Evolutionary conservation across 1,140 invertebrate species (phyloP), one percentile per base, ranked within the genome.

Genomic region (Ruditapes philippinarum): DNA sequence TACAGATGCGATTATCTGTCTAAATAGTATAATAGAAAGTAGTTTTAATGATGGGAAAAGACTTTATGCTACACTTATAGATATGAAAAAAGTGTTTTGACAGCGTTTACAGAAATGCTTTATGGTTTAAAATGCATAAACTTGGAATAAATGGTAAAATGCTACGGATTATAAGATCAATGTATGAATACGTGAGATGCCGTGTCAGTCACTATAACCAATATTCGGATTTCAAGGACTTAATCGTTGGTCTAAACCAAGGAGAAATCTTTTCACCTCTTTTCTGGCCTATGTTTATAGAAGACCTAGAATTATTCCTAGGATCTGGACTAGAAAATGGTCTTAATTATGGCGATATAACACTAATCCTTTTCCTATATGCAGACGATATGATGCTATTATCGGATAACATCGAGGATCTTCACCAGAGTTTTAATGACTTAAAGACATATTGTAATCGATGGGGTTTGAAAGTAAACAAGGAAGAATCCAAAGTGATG

Each of bases 311-410:
- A 17, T 51, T 49, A 4, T 54, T n/a, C 54, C 51, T 38, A 74
- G 45, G 14, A 40, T 40, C 31, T 19, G 42, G 42, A 7, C 11
- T 54, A 38, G 31, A 14, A 38, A 31, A n/a, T n/a, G n/a, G n/a
- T 82, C 25, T 28, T 51, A 28, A n/a, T n/a, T n/a, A n/a, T n/a
- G n/a, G n/a, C n/a, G 54, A 73, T 17, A 33, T 81, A 12, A 74
- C 51, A 79, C 49, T 88, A 51, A 82, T 90, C 57, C 45, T 83
- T 40, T 38, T 83, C 3, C 38, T 88, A 33, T 83, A 78, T 83
- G 89, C 89, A 68, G 80, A 36, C 33, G 14, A 54, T 19, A 57
- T 19, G 51, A 22, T 22, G 5, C 5, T 57, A 4, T 17, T 57
- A 57, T 9, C 51, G n/a, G n/a, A n/a, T n/a, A n/a, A n/a, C n/a